Percentiles rank a stretch among this genome's conserved stretches.
phyloP scores from a whole-genome alignment of 2,113 vertebrate genomes.

The Phrynocephalus versicolor region DNA sequence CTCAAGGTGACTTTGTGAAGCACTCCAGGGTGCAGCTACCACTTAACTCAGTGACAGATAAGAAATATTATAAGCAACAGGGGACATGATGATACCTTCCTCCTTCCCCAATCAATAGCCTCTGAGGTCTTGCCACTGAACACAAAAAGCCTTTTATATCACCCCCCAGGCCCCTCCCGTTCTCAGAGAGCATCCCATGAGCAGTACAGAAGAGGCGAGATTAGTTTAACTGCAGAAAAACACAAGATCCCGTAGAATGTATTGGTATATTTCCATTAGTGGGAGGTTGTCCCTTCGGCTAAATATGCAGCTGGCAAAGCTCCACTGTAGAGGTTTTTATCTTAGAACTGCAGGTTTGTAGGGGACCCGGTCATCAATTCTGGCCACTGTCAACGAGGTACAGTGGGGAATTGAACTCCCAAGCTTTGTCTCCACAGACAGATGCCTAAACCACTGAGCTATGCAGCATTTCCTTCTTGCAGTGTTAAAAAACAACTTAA shows the following conservation, averaged over 20 bases:
- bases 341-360: too few relatives aligned
- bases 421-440: too few relatives aligned
- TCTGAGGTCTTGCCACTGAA: neutral
- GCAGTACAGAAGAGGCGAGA: neutral
- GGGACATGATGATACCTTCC: neutral
- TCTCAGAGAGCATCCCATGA: neutral
- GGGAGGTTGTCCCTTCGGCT: constrained; percentile 4
- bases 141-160: neutral
- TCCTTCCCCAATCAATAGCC: constrained; percentile 9
- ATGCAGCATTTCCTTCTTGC: too few relatives aligned
- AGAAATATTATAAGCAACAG: neutral
- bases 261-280: neutral
- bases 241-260: neutral
- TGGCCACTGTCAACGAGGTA: too few relatives aligned
- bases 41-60: neutral
- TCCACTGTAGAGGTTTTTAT: neutral
- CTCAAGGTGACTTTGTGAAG: constrained; percentile 11
- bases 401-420: too few relatives aligned
- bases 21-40: neutral
- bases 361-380: too few relatives aligned
- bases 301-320: neutral
- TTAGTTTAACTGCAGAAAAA: neutral
- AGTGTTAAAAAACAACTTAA: neutral
- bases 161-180: neutral
- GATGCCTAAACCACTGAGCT: too few relatives aligned